A percentile compares a stretch with the other conserved stretches of the same genome.
Conservation (phyloP, 2,797 vertebrate genomes). For the Pempheris klunzingeri region DNA sequence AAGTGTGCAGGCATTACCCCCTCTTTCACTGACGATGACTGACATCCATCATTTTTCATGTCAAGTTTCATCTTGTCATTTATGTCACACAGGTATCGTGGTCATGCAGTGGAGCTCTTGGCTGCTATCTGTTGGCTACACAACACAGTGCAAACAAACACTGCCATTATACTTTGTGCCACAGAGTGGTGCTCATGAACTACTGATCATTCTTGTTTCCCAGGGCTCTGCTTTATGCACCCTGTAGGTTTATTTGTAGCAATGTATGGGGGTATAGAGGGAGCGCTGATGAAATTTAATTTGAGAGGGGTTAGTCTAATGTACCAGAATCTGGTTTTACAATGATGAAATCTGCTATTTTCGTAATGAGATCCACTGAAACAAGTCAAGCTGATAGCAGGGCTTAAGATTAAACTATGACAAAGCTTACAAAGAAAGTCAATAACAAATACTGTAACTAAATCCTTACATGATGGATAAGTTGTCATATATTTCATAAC, state of each 20-base stretch:
- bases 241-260: conserved; percentile 6
- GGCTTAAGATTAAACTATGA: conserved; percentile 31
- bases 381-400: conserved; percentile 11
- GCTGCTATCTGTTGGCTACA: conserved; percentile 41
- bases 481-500: background rate
- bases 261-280: conserved; percentile 19
- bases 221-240: conserved; percentile 8
- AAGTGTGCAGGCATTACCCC: no score
- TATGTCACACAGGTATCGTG: background rate
- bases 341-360: conserved; percentile 40
- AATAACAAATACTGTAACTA: background rate
- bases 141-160: background rate
- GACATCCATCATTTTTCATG: background rate
- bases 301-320: conserved; percentile 38
- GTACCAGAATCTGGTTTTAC: conserved; percentile 28
- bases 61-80: background rate
- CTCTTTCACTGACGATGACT: no score
- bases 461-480: background rate
- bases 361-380: conserved; percentile 44
- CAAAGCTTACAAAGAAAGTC: conserved; percentile 17
- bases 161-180: conserved; percentile 51
- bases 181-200: conserved; percentile 72
- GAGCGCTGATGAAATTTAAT: conserved; percentile 49
- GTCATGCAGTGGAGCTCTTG: conserved; percentile 17
- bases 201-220: conserved; percentile 4